Evolutionary conservation across 1,140 invertebrate species (phyloP), one percentile per base, ranked within the genome.

Genomic region (Sminthurides bifidus): DNA sequence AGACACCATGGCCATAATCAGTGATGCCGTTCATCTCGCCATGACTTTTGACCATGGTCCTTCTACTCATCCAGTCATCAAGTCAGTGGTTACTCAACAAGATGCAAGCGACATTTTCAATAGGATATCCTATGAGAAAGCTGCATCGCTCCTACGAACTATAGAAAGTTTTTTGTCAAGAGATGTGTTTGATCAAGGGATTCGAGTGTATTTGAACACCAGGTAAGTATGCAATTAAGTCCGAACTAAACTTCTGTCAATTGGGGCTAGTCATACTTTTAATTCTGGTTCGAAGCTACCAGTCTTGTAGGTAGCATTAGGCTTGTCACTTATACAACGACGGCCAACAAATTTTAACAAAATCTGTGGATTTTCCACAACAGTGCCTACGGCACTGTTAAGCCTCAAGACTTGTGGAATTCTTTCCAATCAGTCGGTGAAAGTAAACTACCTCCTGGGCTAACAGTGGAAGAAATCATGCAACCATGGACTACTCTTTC

Each of bases 401-500:
- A 77, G 51, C 80, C 84, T 40, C 75, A 84, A 58, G 79, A 87
- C 66, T 71, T 92, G 0, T 88, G 82, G 76, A 49, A 70, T 0
- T 74, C 78, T 2, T 76, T 90, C 63, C 68, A 74, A 58, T 74
- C 75, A 0, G 73, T 74, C 4, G 68, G 72, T 44, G 78, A 78
- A 40, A 70, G 74, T 1, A 60, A 35, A 8, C 73, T 77, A 8
- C 72, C 87, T 14, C 75, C 78, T 8, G 74, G 77, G 52, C 72
- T 83, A 1, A 54, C 70, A 44, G 72, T 90, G 1, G 78, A 79
- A 51, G 66, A 73, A 2, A 80, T 90, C 30, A 85, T 92, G 84
- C 79, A 87, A 63, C 79, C 81, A 0, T 92, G 88, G 88, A 85
- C 82, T 0, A 70, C 76, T 1, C 84, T 89, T 66, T 73, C 82